Percentiles rank a stretch among this genome's conserved stretches.
phyloP scores from a whole-genome alignment of 2,888 invertebrate genomes.

The Ectemnius cavifrons region DNA sequence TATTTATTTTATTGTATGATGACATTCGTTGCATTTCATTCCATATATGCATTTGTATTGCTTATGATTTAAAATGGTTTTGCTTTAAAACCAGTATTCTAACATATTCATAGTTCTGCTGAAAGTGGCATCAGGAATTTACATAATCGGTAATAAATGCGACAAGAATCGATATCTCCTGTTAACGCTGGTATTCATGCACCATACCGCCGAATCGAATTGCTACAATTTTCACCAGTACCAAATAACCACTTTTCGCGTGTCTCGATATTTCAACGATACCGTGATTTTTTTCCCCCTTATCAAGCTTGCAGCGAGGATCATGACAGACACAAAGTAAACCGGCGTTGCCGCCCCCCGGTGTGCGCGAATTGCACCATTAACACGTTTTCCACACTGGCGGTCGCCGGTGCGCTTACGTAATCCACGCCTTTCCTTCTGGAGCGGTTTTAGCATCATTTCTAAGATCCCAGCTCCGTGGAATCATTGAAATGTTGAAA shows the following conservation, averaged over 20 bases:
- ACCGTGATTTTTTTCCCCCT: slow-evolving; percentile 33
- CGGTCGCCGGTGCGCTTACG: background rate
- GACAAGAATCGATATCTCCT: slow-evolving; percentile 57
- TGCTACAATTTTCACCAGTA: slow-evolving; percentile 29
- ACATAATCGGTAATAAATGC: slow-evolving; percentile 61
- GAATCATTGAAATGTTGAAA: background rate
- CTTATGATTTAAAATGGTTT: no score
- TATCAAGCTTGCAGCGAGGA: background rate
- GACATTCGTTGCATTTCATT: no score
- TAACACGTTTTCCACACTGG: slow-evolving; percentile 7
- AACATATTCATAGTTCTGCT: no score
- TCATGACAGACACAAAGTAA: background rate
- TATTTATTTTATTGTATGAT: no score
- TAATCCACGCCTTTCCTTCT: slow-evolving; percentile 1
- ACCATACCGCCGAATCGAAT: slow-evolving; percentile 30
- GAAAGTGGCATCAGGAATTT: slow-evolving; percentile 24
- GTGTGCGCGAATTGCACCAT: background rate
- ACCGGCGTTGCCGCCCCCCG: background rate
- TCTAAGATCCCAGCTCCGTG: background rate
- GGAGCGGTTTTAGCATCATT: background rate
- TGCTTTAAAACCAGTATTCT: no score
- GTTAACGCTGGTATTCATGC: slow-evolving; percentile 21
- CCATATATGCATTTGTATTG: no score
- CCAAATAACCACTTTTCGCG: slow-evolving; percentile 2
- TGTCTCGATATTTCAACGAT: slow-evolving; percentile 5